Percentiles rank a stretch among this genome's conserved stretches.
Evolutionary conservation across 2,113 vertebrate species (phyloP).

Genomic region (Phycodurus eques): DNA sequence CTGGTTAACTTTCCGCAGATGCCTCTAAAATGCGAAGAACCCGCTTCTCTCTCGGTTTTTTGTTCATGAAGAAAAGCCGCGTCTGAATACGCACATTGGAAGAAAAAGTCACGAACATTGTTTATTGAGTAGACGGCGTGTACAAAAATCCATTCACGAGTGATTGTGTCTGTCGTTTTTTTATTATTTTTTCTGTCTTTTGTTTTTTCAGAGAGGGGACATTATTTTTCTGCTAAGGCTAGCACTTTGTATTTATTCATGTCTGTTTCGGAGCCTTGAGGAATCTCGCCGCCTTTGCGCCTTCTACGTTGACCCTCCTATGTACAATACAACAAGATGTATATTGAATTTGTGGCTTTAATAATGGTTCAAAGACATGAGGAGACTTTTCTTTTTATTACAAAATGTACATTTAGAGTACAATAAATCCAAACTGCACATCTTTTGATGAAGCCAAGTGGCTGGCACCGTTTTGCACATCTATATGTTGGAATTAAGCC

Average conservation of each 20-base stretch:
- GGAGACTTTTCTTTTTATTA: slow-evolving; percentile 66
- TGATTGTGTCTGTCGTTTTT: slow-evolving; percentile 28
- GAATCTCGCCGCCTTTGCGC: slow-evolving; percentile 86
- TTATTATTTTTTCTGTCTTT: background rate
- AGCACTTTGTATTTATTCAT: slow-evolving; percentile 97
- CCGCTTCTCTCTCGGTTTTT: background rate
- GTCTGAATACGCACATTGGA: background rate
- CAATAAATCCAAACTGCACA: slow-evolving; percentile 85
- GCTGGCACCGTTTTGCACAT: slow-evolving; percentile 41
- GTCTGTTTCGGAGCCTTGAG: slow-evolving; percentile 78
- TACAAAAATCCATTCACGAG: slow-evolving; percentile 81
- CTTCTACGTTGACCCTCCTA: slow-evolving; percentile 78
- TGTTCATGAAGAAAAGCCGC: slow-evolving; percentile 2
- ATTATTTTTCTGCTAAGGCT: slow-evolving; percentile 77
- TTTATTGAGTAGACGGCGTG: slow-evolving; percentile 79
- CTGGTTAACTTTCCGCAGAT: slow-evolving; percentile 58
- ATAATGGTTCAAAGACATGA: slow-evolving; percentile 78
- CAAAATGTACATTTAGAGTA: slow-evolving; percentile 84
- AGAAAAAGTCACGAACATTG: slow-evolving; percentile 61
- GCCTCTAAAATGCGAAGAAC: slow-evolving; percentile 62
- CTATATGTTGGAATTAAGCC: slow-evolving; percentile 30
- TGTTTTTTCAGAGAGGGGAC: slow-evolving; percentile 41
- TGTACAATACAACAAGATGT: slow-evolving; percentile 80
- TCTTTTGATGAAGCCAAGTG: slow-evolving; percentile 84
- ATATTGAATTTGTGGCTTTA: slow-evolving; percentile 83